A percentile compares a stretch with the other conserved stretches of the same genome.
Evolutionary conservation across 2,113 vertebrate species (phyloP).

Genomic region (Poeciliopsis retropinna): DNA sequence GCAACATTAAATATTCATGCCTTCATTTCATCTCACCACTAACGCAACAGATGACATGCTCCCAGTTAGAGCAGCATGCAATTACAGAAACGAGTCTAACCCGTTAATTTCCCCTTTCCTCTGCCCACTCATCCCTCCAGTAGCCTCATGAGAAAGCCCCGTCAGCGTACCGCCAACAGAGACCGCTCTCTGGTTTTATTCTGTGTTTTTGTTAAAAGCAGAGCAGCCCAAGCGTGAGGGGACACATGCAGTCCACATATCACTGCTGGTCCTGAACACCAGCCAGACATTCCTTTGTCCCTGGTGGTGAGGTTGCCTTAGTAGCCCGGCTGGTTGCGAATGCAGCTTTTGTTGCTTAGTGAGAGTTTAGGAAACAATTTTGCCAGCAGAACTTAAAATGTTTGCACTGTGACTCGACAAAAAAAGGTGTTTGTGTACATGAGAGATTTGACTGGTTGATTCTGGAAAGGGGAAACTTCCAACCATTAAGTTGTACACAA

Average conservation of each 20-base stretch:
- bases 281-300: slow-evolving; percentile 67
- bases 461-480: background rate
- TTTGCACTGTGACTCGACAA: background rate
- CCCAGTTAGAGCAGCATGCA: slow-evolving; percentile 21
- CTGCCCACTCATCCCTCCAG: background rate
- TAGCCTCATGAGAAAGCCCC: slow-evolving; percentile 28
- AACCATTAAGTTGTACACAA: background rate
- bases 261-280: slow-evolving; percentile 54
- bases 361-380: slow-evolving; percentile 15
- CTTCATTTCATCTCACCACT: slow-evolving; percentile 34
- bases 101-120: slow-evolving; percentile 19
- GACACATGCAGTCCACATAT: slow-evolving; percentile 29
- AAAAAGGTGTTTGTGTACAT: slow-evolving; percentile 11
- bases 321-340: slow-evolving; percentile 43
- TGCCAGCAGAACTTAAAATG: background rate
- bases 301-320: slow-evolving; percentile 38
- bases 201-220: slow-evolving; percentile 48
- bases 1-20: slow-evolving; percentile 41
- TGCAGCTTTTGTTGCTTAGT: slow-evolving; percentile 13
- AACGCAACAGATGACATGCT: slow-evolving; percentile 18
- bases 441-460: slow-evolving; percentile 1
- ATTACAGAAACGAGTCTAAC: slow-evolving; percentile 37
- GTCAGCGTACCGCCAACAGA: slow-evolving; percentile 29
- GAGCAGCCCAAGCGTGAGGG: slow-evolving; percentile 15
- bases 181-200: slow-evolving; percentile 18